Evolutionary conservation across 2,113 vertebrate genomes (phyloP).

Genomic region (Trogon melanurus): DNA sequence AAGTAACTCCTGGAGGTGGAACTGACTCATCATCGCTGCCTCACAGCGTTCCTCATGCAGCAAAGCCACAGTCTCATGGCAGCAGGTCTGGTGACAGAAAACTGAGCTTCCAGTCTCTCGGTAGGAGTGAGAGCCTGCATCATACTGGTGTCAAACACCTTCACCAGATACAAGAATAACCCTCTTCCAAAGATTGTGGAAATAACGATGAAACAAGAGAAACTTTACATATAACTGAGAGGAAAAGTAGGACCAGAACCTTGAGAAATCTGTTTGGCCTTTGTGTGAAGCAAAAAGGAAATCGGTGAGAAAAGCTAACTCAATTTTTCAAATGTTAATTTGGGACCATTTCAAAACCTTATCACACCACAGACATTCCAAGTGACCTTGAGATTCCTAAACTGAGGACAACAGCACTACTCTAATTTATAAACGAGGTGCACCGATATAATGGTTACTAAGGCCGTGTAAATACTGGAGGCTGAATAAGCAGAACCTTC

Average conservation of each 20-base stretch:
- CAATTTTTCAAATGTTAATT: not conserved
- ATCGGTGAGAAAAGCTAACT: not conserved
- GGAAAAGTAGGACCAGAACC: not conserved
- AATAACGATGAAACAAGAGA: not conserved
- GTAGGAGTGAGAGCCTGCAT: not conserved
- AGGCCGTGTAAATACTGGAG: not conserved
- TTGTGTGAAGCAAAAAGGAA: not conserved
- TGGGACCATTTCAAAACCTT: not conserved
- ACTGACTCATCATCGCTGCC: conserved; percentile 45
- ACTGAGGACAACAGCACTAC: not conserved
- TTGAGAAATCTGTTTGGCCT: not conserved
- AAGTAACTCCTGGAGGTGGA: conserved; percentile 38
- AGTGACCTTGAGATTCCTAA: not conserved
- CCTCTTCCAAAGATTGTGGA: not conserved
- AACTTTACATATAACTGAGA: not conserved
- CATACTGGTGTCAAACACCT: not conserved
- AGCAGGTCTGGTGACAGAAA: not conserved
- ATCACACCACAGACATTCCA: not conserved
- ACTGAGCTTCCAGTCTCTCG: not conserved
- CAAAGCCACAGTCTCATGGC: not conserved
- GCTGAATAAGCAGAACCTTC: not conserved
- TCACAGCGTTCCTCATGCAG: not conserved
- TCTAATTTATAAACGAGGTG: not conserved
- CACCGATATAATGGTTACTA: not conserved
- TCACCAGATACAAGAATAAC: not conserved